These are phyloP conservation scores for Falcaria lacertinaria DNA, from an alignment of 2,888 invertebrate genomes.

Conservation along the genomic window DNA sequence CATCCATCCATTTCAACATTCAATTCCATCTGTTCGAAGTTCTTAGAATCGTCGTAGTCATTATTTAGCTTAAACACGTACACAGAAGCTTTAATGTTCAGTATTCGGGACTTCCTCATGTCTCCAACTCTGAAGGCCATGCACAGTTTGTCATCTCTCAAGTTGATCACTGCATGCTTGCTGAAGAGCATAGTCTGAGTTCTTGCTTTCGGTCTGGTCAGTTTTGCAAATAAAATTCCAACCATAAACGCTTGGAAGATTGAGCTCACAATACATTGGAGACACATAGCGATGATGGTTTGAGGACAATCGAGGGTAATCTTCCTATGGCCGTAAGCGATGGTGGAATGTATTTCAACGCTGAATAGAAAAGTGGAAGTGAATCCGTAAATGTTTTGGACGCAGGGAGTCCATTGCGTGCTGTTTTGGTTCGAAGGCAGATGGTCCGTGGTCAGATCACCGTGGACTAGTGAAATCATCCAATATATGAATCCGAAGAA, in stretches of 20 bases:
- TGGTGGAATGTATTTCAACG: conserved; percentile 97
- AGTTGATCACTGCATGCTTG: conserved; percentile 91
- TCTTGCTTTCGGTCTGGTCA: conserved; percentile 95
- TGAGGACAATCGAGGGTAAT: conserved; percentile 96
- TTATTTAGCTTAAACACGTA: conserved; percentile 89
- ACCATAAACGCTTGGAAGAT: conserved; percentile 91
- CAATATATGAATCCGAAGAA: conserved; percentile 95
- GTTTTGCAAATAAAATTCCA: conserved; percentile 96
- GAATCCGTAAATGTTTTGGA: conserved; percentile 91
- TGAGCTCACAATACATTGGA: conserved; percentile 96
- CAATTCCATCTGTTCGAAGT: conserved; percentile 90
- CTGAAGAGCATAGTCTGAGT: conserved; percentile 97
- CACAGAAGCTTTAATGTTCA: conserved; percentile 93
- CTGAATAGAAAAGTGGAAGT: conserved; percentile 97
- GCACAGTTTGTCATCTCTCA: conserved; percentile 91
- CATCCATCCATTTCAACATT: conserved; percentile 89
- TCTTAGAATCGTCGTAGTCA: conserved; percentile 86
- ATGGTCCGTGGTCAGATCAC: conserved; percentile 87
- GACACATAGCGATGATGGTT: conserved; percentile 95
- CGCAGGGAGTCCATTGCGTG: conserved; percentile 89
- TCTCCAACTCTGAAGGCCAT: conserved; percentile 96
- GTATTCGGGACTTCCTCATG: conserved; percentile 96
- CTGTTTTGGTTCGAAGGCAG: conserved; percentile 75
- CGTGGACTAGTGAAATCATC: conserved; percentile 92
- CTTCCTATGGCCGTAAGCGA: conserved; percentile 90